Conservation (phyloP, 64 coral and sea anemone genomes). For the Platygyra sinensis region DNA sequence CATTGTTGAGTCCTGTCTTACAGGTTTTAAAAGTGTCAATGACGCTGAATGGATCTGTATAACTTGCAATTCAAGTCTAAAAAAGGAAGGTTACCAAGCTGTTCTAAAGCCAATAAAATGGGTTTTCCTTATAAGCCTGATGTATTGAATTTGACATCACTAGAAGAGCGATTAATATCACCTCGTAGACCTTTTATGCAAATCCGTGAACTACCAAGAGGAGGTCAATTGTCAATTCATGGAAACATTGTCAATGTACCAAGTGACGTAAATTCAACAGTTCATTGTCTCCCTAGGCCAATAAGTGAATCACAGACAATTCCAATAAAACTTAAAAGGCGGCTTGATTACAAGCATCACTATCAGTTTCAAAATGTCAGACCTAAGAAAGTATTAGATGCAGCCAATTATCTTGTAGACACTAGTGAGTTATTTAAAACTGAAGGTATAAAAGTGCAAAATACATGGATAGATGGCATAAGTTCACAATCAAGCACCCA, state of each 20-base stretch:
- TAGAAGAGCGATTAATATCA: slow-evolving; percentile 41
- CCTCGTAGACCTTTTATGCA: slow-evolving; percentile 45
- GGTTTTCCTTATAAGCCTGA: slow-evolving; percentile 18
- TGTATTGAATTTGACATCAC: slow-evolving; percentile 14
- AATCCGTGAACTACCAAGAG: slow-evolving; percentile 27
- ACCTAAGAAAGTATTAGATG: slow-evolving; percentile 49
- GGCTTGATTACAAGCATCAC: slow-evolving; percentile 45
- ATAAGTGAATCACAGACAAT: slow-evolving; percentile 59
- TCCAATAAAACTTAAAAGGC: slow-evolving; percentile 55
- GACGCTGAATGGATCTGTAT: slow-evolving; percentile 38
- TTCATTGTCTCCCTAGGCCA: slow-evolving; percentile 19
- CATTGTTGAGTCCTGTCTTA: background rate
- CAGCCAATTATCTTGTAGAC: slow-evolving; percentile 26
- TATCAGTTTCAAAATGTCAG: slow-evolving; percentile 52
- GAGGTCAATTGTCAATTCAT: slow-evolving; percentile 34
- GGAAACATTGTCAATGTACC: slow-evolving; percentile 60
- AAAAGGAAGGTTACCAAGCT: slow-evolving; percentile 10
- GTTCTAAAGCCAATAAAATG: slow-evolving; percentile 28
- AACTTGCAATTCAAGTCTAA: slow-evolving; percentile 31
- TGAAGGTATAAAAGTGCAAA: slow-evolving; percentile 18
- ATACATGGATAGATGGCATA: background rate
- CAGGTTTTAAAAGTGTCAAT: slow-evolving; percentile 10
- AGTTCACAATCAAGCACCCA: background rate
- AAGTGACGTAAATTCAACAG: slow-evolving; percentile 59
- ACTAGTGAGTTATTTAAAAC: slow-evolving; percentile 19